A percentile compares a stretch with the other conserved stretches of the same genome.
Evolutionary conservation across 2,888 invertebrate genomes (phyloP).

Genomic region (Conus canariensis): DNA sequence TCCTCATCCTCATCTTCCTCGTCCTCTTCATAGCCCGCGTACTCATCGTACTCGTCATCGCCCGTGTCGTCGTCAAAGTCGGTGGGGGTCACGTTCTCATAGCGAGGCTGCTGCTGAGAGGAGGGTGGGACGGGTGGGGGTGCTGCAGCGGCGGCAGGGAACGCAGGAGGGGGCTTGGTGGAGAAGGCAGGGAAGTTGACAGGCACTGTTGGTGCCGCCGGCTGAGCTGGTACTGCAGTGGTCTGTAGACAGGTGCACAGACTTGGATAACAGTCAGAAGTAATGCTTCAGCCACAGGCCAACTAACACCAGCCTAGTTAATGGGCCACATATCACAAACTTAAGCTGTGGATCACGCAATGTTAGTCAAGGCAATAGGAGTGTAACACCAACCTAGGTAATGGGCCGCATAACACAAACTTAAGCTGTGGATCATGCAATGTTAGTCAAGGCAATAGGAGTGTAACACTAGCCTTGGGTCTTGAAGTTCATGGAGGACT

Average conservation of each 20-base stretch:
- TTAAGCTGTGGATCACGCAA: too few species aligned
- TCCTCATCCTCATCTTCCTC: conserved; percentile 53
- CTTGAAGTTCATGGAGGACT: too few species aligned
- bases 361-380: too few species aligned
- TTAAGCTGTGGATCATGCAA: too few species aligned
- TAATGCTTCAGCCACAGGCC: too few species aligned
- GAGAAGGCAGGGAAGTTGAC: neutral
- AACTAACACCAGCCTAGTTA: too few species aligned
- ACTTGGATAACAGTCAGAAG: neutral
- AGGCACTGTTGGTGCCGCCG: neutral
- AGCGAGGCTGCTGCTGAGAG: neutral
- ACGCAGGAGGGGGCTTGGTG: neutral
- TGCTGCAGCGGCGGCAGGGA: conserved; percentile 4
- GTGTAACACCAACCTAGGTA: too few species aligned
- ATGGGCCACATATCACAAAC: too few species aligned
- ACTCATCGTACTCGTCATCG: conserved; percentile 53
- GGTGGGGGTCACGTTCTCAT: conserved; percentile 38
- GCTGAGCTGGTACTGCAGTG: neutral
- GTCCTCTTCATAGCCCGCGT: conserved; percentile 59
- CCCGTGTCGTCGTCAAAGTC: conserved; percentile 50
- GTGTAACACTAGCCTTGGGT: too few species aligned
- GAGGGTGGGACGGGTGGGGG: neutral
- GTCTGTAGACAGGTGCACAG: neutral
- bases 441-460: too few species aligned
- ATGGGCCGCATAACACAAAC: too few species aligned